Conservation (phyloP, 1,140 invertebrate genomes). For the Nasonia longicornis region DNA sequence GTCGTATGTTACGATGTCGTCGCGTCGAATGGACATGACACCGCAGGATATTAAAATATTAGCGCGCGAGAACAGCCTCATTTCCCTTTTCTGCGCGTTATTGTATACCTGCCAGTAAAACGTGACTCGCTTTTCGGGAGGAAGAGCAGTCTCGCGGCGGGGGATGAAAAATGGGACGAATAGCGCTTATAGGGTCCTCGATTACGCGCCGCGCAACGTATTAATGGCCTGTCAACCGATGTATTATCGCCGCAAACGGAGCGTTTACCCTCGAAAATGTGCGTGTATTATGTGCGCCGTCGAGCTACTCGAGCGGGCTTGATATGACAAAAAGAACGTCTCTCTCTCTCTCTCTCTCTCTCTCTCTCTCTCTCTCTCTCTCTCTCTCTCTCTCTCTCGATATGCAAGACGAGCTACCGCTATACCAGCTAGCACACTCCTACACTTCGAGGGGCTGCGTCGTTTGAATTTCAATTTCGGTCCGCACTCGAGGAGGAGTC, state of each 20-base stretch:
- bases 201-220: constrained; percentile 20
- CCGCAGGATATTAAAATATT: constrained; percentile 63
- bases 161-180: constrained; percentile 45
- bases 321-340: constrained; percentile 8
- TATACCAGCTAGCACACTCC: too few species aligned
- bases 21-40: constrained; percentile 58
- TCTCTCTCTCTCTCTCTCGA: too few species aligned
- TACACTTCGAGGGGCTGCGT: neutral
- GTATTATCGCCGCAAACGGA: constrained; percentile 8
- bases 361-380: neutral
- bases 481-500: neutral
- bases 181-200: constrained; percentile 25
- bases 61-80: constrained; percentile 41
- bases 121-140: constrained; percentile 51
- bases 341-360: too few species aligned
- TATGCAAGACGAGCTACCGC: neutral
- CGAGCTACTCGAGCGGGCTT: neutral
- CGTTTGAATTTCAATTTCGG: constrained; percentile 35
- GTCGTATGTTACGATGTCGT: constrained; percentile 23
- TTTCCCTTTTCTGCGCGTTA: constrained; percentile 22
- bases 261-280: constrained; percentile 19
- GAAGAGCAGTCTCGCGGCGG: constrained; percentile 17
- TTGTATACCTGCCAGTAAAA: constrained; percentile 52
- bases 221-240: constrained; percentile 45
- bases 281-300: neutral